Conservation (phyloP, 2,797 vertebrate species). For the Pangasius mekongensis region DNA sequence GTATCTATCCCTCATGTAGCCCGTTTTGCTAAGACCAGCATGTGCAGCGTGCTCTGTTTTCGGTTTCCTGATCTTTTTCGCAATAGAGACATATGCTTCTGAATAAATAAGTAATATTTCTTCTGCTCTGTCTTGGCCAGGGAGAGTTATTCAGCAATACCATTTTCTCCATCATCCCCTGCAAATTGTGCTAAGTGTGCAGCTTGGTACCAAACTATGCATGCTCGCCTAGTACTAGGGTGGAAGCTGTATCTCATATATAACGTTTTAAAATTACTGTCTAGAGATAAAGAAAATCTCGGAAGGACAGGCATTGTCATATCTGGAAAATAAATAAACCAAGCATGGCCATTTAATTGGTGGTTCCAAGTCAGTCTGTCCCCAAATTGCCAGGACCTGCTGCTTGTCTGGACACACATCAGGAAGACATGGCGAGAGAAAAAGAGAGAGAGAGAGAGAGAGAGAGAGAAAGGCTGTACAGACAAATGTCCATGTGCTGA, state of each 20-base stretch:
- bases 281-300: slow-evolving; percentile 34
- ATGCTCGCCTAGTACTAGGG: not conserved
- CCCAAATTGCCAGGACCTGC: slow-evolving; percentile 47
- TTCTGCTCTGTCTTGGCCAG: not conserved
- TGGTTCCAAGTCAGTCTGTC: slow-evolving; percentile 57
- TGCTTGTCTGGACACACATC: slow-evolving; percentile 61
- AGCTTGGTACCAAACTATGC: not conserved
- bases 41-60: not conserved
- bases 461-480: slow-evolving; percentile 11
- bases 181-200: slow-evolving; percentile 15
- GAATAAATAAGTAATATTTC: not conserved
- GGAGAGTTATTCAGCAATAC: not conserved
- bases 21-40: not conserved
- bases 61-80: not conserved
- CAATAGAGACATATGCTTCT: not conserved
- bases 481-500: slow-evolving; percentile 56
- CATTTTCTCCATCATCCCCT: not conserved
- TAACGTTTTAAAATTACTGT: not conserved
- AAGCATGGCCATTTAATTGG: slow-evolving; percentile 70
- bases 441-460: slow-evolving; percentile 33
- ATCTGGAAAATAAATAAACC: slow-evolving; percentile 66
- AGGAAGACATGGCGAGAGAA: slow-evolving; percentile 46
- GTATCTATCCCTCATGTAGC: not conserved
- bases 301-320: slow-evolving; percentile 41
- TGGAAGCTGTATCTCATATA: not conserved